Percentiles rank a stretch among this genome's conserved stretches.
Conservation (phyloP, 2,888 invertebrate species). For the Lepetodrilus schrolli region DNA sequence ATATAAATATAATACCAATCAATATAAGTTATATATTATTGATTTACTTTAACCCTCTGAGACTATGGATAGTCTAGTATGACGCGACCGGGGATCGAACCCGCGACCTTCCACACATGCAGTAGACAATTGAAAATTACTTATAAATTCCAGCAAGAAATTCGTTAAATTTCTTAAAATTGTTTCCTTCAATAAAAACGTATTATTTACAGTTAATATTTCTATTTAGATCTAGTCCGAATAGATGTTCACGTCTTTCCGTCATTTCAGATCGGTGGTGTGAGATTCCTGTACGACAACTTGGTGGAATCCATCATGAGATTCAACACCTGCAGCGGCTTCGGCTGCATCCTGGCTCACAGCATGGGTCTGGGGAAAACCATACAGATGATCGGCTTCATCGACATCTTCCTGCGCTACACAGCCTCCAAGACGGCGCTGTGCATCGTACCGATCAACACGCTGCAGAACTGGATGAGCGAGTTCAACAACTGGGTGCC, state of each 20-base stretch:
- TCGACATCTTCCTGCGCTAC: slow-evolving; percentile 94
- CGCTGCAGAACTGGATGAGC: slow-evolving; percentile 96
- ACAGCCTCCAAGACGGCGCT: slow-evolving; percentile 91
- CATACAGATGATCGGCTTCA: slow-evolving; percentile 91
- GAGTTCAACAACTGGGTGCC: slow-evolving; percentile 99
- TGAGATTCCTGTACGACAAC: slow-evolving; percentile 96
- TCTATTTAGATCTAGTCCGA: slow-evolving; percentile 32
- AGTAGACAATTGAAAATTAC: too few relatives aligned
- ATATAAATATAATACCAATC: too few relatives aligned
- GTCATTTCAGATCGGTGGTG: slow-evolving; percentile 89
- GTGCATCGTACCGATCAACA: slow-evolving; percentile 98
- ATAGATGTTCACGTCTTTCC: too few relatives aligned
- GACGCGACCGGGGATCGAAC: too few relatives aligned
- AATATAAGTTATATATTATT: too few relatives aligned
- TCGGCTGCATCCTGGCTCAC: slow-evolving; percentile 98
- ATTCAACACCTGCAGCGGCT: slow-evolving; percentile 89
- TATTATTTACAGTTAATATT: too few relatives aligned
- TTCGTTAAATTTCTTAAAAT: too few relatives aligned
- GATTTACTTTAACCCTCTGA: too few relatives aligned
- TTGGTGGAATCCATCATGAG: slow-evolving; percentile 93
- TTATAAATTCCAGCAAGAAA: too few relatives aligned
- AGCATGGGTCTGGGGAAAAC: slow-evolving; percentile 99
- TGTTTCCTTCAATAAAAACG: too few relatives aligned
- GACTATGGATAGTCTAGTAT: too few relatives aligned
- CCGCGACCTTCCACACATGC: too few relatives aligned